Percentiles rank a stretch among this genome's conserved stretches.
Conservation (phyloP, 2,797 vertebrate genomes). For the Ptychobarbus kaznakovi region DNA sequence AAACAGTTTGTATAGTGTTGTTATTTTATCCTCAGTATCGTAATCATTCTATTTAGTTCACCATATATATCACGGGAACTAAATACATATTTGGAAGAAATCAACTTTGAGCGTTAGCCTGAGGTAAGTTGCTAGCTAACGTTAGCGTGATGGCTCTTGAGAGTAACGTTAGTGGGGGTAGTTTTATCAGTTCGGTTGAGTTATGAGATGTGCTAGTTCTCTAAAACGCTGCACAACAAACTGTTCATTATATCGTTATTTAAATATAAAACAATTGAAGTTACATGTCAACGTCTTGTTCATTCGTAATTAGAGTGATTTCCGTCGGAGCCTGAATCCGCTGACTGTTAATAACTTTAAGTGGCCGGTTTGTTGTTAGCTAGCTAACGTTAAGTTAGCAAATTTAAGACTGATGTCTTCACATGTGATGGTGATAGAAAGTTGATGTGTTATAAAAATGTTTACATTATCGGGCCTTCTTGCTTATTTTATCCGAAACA, state of each 20-base stretch:
- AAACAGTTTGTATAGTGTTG: background rate
- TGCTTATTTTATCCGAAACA: background rate
- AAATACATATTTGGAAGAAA: background rate
- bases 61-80: background rate
- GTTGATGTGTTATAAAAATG: background rate
- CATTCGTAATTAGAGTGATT: no score
- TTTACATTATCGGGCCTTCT: background rate
- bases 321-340: background rate
- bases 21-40: background rate
- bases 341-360: conserved; percentile 18
- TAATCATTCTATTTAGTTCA: background rate
- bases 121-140: conserved; percentile 43
- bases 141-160: conserved; percentile 1
- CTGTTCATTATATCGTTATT: no score
- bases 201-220: background rate
- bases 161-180: background rate
- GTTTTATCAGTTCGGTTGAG: background rate
- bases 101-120: background rate
- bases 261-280: background rate
- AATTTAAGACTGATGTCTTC: background rate
- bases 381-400: background rate
- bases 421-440: background rate
- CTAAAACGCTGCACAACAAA: rapidly evolving
- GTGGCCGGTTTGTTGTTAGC: conserved; percentile 26
- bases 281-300: background rate